Evolutionary conservation across 2,888 invertebrate species (phyloP).

Genomic region (Polyploca ridens): DNA sequence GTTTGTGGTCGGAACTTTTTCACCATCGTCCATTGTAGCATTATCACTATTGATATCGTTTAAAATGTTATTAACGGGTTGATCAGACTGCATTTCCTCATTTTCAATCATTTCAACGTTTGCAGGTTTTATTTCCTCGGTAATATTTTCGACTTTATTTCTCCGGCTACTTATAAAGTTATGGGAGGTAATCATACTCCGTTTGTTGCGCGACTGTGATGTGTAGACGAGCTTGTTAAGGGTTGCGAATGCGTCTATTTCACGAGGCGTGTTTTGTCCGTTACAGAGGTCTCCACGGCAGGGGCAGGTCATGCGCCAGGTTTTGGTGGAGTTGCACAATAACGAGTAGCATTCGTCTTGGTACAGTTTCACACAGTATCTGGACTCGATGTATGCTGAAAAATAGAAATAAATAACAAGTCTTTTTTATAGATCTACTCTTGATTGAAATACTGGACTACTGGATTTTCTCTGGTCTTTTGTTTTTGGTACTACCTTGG

Average conservation of each 20-base stretch:
- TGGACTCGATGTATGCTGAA: constrained; percentile 71
- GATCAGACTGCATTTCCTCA: constrained; percentile 17
- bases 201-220: constrained; percentile 40
- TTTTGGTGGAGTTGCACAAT: constrained; percentile 72
- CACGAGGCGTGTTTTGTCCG: constrained; percentile 65
- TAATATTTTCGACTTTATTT: constrained; percentile 23
- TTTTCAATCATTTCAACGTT: background rate
- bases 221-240: constrained; percentile 48
- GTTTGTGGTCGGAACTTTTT: background rate
- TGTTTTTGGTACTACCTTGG: background rate
- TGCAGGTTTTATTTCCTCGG: background rate
- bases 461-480: background rate
- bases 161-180: constrained; percentile 31
- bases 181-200: constrained; percentile 32
- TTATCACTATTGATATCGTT: background rate
- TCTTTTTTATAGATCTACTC: background rate
- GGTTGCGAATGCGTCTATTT: constrained; percentile 61
- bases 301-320: constrained; percentile 75
- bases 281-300: constrained; percentile 76
- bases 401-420: constrained; percentile 20
- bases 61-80: constrained; percentile 12
- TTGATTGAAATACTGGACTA: no score
- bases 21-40: background rate
- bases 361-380: constrained; percentile 74
- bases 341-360: constrained; percentile 77